Base-by-base conservation (phyloP, 2,888 invertebrate species). In the Drosophila longiperda region DNA sequence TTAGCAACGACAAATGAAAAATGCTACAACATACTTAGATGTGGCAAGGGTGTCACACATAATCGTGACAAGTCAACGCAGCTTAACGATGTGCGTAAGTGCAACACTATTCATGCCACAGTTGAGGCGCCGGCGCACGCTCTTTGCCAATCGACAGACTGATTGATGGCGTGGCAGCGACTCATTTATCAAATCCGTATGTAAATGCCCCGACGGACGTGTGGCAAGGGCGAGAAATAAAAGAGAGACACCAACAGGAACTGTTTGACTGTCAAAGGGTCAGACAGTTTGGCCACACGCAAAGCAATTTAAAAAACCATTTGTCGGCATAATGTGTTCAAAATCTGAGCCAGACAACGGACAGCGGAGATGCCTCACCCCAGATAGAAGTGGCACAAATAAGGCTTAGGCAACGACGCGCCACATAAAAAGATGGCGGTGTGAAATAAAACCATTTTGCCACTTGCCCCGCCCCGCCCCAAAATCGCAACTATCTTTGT, bases 181-280 rank as follows among this genome's bases (percentile, higher is more conserved):
- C 75, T 79, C 89, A 84, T 89, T 80, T 84, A 89, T 89, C 85
- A 82, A 84, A 87, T 87, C 75, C 80, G 67, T 85, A 87, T 85
- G 82, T 80, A 87, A 84, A 87, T 89, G 69, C 33, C 54, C 54
- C 45, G 54, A 64, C 38, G 52, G 42, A 20, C n/a, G n/a, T 53
- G 64, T 61, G 40, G 17, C 57, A 66, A 60, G 49, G 57, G 70
- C 42, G 5, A 17, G 20, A 40, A 29, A 12, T 29, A n/a, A n/a
- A 36, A 29, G 26, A 58, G 75, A 45, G 36, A 58, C 53, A 58
- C 63, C 59, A 20, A 9, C 49, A 11, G 34, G 50, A 55, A 40
- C 34, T 26, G 11, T 4, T 23, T 3, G 64, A 59, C 42, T 48
- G 42, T 2, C 36, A 6, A 45, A 45, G 23, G 45, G 55, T n/a